Percentiles rank a stretch among this genome's conserved stretches.
These are phyloP conservation scores for Heliothis virescens DNA, from an alignment of 1,140 invertebrate genomes.

Conservation along the genomic window DNA sequence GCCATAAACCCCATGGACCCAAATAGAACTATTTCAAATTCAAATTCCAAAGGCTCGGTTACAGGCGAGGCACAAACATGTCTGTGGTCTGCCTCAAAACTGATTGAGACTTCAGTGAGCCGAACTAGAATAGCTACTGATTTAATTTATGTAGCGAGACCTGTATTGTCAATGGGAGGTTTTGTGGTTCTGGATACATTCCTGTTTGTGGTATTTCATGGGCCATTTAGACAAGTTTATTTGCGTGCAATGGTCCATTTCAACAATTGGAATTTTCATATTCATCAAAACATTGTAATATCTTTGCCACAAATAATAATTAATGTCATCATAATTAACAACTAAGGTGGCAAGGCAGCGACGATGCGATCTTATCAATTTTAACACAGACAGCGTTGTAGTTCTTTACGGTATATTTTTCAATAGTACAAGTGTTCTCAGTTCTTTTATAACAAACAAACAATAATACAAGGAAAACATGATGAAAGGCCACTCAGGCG, in stretches of 20 bases:
- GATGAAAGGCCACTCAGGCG: constrained; percentile 56
- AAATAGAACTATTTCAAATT: neutral
- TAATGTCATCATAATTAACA: neutral
- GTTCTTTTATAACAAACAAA: constrained; percentile 43
- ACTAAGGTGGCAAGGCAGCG: neutral
- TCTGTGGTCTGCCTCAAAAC: constrained; percentile 1
- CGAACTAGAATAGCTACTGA: constrained; percentile 4
- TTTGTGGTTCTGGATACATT: too few relatives aligned
- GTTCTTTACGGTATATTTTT: constrained; percentile 11
- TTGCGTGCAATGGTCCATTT: too few relatives aligned
- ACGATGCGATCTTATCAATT: neutral
- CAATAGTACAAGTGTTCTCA: constrained; percentile 31
- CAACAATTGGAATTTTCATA: too few relatives aligned
- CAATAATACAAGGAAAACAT: constrained; percentile 60
- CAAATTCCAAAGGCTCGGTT: neutral
- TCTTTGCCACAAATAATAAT: too few relatives aligned
- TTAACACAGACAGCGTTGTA: constrained; percentile 4
- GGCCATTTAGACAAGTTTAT: too few relatives aligned
- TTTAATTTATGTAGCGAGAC: neutral
- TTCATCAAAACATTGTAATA: too few relatives aligned
- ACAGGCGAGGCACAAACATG: neutral
- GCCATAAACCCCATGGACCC: too few relatives aligned
- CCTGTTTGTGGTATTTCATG: too few relatives aligned
- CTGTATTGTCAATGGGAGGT: too few relatives aligned
- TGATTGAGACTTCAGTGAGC: constrained; percentile 6